Percentiles rank a stretch among this genome's conserved stretches.
Evolutionary conservation across 2,888 invertebrate genomes (phyloP).

Genomic region (Cheilosia vernalis): DNA sequence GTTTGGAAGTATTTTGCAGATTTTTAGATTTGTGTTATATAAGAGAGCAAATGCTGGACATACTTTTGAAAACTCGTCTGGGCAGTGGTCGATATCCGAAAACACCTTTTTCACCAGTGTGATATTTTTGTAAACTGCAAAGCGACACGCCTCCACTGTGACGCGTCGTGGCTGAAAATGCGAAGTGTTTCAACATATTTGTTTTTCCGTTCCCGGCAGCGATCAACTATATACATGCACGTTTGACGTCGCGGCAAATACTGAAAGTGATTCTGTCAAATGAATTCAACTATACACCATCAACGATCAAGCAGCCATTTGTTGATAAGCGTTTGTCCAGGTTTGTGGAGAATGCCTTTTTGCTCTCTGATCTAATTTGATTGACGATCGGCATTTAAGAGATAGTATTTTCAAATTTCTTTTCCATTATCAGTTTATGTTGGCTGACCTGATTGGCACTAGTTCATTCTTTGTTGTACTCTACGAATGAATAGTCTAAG

Average conservation of each 20-base stretch:
- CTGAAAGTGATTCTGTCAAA: constrained; percentile 11
- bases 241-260: constrained; percentile 41
- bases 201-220: neutral
- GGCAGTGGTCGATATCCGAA: constrained; percentile 81
- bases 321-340: no score
- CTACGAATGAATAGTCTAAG: no score
- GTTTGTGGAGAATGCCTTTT: no score
- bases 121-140: constrained; percentile 77
- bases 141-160: constrained; percentile 13
- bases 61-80: constrained; percentile 80
- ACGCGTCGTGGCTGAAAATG: neutral
- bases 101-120: constrained; percentile 80
- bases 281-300: neutral
- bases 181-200: constrained; percentile 4
- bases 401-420: neutral
- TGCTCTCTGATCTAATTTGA: neutral
- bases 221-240: neutral
- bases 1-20: constrained; percentile 1
- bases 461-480: no score
- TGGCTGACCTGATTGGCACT: neutral
- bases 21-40: constrained; percentile 18
- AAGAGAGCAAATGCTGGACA: constrained; percentile 1
- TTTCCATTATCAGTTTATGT: neutral
- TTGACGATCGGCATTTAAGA: neutral
- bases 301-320: neutral